phyloP scores from a whole-genome alignment of 2,888 invertebrate species.

The Apotomis betuletana region DNA sequence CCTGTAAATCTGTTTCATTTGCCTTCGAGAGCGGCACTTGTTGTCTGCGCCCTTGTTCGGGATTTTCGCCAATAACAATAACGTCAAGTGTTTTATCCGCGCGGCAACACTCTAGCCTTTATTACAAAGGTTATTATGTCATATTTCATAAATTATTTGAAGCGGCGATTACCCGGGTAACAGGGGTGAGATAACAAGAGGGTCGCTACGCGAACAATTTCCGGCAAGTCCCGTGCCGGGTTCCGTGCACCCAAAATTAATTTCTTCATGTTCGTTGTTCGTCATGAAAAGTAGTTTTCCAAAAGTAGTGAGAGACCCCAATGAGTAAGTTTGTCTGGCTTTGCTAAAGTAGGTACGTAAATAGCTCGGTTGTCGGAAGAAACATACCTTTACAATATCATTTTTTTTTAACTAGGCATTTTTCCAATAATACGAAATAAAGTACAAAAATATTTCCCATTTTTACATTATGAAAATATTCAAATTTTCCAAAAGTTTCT shows the following conservation, averaged over 20 bases:
- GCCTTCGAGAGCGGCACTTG: conserved; percentile 30
- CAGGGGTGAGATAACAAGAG: conserved; percentile 62
- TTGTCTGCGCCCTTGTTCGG: conserved; percentile 44
- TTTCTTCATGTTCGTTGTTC: background rate
- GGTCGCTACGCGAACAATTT: conserved; percentile 50
- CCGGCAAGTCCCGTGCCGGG: conserved; percentile 42
- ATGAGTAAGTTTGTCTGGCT: too few relatives aligned
- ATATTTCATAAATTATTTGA: conserved; percentile 78
- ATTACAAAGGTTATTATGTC: conserved; percentile 76
- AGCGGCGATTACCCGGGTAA: conserved; percentile 65
- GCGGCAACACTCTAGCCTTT: conserved; percentile 61
- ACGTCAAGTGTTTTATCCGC: conserved; percentile 65
- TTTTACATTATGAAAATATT: too few relatives aligned
- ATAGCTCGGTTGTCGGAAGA: too few relatives aligned
- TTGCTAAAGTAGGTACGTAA: too few relatives aligned
- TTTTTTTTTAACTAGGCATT: too few relatives aligned
- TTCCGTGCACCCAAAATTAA: conserved; percentile 31
- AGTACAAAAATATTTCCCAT: too few relatives aligned
- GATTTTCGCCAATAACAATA: conserved; percentile 65
- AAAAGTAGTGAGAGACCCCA: too few relatives aligned
- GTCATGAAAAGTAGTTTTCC: too few relatives aligned
- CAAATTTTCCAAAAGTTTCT: too few relatives aligned
- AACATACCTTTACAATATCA: too few relatives aligned
- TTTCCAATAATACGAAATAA: too few relatives aligned
- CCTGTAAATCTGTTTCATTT: conserved; percentile 17